Evolutionary conservation across 37 sponge, comb jelly and placozoan species (phyloP), one percentile per base, ranked within the genome.

Genomic region (Halisarca cf. caerulea): DNA sequence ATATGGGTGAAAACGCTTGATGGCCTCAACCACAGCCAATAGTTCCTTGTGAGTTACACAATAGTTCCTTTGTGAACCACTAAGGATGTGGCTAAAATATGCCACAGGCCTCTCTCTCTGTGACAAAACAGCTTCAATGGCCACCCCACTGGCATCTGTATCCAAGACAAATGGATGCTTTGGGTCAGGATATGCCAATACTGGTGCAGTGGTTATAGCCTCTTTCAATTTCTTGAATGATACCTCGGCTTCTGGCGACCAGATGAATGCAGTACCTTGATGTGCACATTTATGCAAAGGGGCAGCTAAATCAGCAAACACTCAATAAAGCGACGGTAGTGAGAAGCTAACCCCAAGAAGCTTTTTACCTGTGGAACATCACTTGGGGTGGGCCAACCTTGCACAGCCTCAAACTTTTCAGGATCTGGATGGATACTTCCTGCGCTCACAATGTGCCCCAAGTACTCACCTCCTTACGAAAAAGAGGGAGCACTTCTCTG

Each of bases 51-150:
- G 32, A 17, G 82, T 87, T 27, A 42, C 51, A 47, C 75, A 47
- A 33, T 81, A 81, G 9, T 82, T 72, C 2, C 75, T 53, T 60
- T 87, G 59, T 2, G 75, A 59, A 21, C 11, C 15, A n/a, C 42
- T 80, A 18, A 80, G 54, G 6, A 57, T 20, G 18, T 40, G 72
- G 43, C 88, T 87, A 25, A 42, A 40, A 57, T 87, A 87, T 44
- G 82, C 82, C 23, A 87, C 62, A 3, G 54, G 61, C 28, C 73
- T 24, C 42, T 87, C 88, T 47, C 37, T 11, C 35, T 82, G 88
- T 20, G 88, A 88, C 30, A 88, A 66, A 3, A 88, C 88, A 33
- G 79, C 88, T 7, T 69, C 88, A 35, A 88, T 58, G 23, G 55
- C 88, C 9, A 36, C 23, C 2, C 38, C 59, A 83, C 83, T 81